Conservation (phyloP, 2,888 invertebrate genomes). For the Synergus gifuensis region DNA sequence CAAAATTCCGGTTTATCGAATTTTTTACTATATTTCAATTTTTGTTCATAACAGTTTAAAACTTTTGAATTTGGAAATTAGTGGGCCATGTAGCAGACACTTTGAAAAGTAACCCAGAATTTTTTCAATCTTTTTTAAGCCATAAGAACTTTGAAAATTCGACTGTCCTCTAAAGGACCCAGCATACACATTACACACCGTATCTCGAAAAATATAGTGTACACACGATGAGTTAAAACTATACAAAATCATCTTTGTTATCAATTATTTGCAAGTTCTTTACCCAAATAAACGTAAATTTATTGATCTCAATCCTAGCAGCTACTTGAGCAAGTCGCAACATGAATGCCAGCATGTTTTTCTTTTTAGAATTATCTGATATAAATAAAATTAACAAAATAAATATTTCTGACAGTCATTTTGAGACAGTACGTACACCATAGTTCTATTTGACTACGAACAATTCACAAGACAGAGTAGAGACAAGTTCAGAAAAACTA, state of each 20-base stretch:
- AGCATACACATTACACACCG: too few relatives aligned
- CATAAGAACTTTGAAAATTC: too few relatives aligned
- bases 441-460: conserved; percentile 19
- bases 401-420: conserved; percentile 20
- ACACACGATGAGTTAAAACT: too few relatives aligned
- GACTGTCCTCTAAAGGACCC: too few relatives aligned
- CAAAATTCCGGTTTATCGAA: too few relatives aligned
- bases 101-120: too few relatives aligned
- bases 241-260: conserved; percentile 7
- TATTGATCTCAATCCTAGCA: conserved; percentile 51
- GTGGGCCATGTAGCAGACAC: too few relatives aligned
- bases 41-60: too few relatives aligned
- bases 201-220: too few relatives aligned
- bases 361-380: not conserved
- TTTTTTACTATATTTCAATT: too few relatives aligned
- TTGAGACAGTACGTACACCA: conserved; percentile 19
- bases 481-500: conserved; percentile 23
- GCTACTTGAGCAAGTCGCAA: conserved; percentile 50
- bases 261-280: conserved; percentile 32
- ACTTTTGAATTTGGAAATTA: too few relatives aligned
- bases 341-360: conserved; percentile 4
- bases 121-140: too few relatives aligned
- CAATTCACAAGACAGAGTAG: conserved; percentile 39
- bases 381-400: not conserved
- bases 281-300: conserved; percentile 50